phyloP scores from a whole-genome alignment of 2,888 invertebrate species.

The Chrysotoxum bicinctum region DNA sequence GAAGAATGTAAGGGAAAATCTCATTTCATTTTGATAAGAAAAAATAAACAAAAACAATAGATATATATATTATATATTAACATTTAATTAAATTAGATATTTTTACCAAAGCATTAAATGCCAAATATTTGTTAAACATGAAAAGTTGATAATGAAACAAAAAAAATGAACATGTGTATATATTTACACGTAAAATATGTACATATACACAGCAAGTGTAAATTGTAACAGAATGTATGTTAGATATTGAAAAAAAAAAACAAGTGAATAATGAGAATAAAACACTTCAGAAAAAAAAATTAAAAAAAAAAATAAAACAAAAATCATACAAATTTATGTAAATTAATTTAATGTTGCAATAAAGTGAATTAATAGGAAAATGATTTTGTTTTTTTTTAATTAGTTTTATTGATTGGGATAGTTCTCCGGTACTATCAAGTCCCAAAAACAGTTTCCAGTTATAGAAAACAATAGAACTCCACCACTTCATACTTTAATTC shows the following conservation, averaged over 20 bases:
- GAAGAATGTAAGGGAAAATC: constrained; percentile 68
- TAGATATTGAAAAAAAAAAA: constrained; percentile 24
- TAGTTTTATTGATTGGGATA: neutral
- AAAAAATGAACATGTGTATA: constrained; percentile 25
- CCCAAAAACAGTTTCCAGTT: no score
- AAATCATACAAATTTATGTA: constrained; percentile 70
- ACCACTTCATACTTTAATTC: no score
- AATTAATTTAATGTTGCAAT: constrained; percentile 73
- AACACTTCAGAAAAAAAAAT: constrained; percentile 52
- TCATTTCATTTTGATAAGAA: constrained; percentile 70
- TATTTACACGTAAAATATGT: constrained; percentile 29
- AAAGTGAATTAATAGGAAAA: constrained; percentile 70
- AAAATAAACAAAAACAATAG: constrained; percentile 35
- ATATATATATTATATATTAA: constrained; percentile 80
- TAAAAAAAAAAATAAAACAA: constrained; percentile 1
- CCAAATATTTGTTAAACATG: constrained; percentile 75
- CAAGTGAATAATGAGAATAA: constrained; percentile 49
- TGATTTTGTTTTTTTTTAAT: neutral
- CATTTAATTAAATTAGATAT: constrained; percentile 72
- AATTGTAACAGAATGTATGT: constrained; percentile 56
- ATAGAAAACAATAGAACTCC: no score
- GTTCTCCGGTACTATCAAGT: neutral
- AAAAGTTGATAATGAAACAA: constrained; percentile 72
- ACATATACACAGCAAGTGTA: constrained; percentile 57
- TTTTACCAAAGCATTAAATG: constrained; percentile 76